Conservation (phyloP, 2,113 vertebrate genomes). For the Apodemus speciosus region DNA sequence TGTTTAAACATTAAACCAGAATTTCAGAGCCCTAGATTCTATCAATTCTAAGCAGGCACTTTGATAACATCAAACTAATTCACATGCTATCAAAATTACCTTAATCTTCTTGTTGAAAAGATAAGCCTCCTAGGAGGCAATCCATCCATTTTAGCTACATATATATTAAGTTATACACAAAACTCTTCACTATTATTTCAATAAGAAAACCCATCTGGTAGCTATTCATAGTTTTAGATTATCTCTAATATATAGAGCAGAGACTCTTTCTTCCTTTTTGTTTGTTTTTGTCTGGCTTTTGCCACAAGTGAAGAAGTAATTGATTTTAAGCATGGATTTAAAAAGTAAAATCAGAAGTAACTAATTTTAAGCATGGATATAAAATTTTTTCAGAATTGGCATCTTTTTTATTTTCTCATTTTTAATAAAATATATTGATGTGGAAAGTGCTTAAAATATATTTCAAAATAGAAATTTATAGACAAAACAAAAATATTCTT, state of each 20-base stretch:
- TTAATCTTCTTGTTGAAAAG: not conserved
- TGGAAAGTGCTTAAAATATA: not conserved
- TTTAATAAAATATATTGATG: not conserved
- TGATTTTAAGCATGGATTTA: not conserved
- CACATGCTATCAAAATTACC: not conserved
- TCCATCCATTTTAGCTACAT: not conserved
- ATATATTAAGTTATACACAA: constrained; percentile 21
- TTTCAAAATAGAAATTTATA: constrained; percentile 26
- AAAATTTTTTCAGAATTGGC: not conserved
- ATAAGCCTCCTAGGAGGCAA: not conserved
- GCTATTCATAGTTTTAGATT: not conserved
- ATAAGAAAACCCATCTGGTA: not conserved
- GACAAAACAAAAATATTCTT: not conserved
- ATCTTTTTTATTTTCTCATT: not conserved
- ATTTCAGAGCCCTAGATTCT: not conserved
- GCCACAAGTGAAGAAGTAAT: not conserved
- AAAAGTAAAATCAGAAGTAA: not conserved
- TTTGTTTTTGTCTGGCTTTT: not conserved
- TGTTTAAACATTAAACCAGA: not conserved
- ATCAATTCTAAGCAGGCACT: not conserved
- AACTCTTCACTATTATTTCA: not conserved
- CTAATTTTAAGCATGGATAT: not conserved
- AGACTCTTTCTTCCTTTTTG: not conserved
- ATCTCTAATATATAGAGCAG: not conserved
- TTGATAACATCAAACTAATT: not conserved